Evolutionary conservation across 2,113 vertebrate species (phyloP).

Genomic region (Mixornis gularis): DNA sequence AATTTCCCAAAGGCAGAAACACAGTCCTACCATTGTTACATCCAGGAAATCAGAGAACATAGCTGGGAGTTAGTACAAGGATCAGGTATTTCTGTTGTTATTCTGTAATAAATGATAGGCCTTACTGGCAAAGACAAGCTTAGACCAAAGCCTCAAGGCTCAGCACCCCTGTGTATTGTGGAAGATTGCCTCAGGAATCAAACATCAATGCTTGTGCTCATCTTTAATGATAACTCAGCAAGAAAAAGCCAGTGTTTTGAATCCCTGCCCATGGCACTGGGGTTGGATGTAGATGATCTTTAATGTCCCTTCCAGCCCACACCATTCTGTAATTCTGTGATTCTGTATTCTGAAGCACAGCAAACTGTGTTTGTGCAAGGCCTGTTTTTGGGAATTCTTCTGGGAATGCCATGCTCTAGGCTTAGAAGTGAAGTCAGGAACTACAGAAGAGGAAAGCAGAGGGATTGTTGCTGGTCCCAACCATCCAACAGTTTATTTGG

Average conservation of each 20-base stretch:
- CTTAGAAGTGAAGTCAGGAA: neutral
- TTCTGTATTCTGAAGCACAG: neutral
- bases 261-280: neutral
- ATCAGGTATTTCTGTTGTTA: neutral
- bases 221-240: neutral
- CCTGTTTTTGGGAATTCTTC: neutral
- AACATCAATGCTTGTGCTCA: neutral
- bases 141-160: neutral
- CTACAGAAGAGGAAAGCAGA: neutral
- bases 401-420: neutral
- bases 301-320: neutral
- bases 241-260: neutral
- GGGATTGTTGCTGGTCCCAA: neutral
- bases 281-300: neutral
- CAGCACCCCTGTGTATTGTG: fast-evolving
- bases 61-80: neutral
- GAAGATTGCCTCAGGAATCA: neutral
- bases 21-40: neutral
- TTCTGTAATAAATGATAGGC: neutral
- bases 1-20: neutral
- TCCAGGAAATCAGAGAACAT: neutral
- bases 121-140: neutral
- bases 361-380: fast-evolving
- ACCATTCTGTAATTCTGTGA: neutral
- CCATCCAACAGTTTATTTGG: fast-evolving